Evolutionary conservation across 2,888 invertebrate species (phyloP), one percentile per base, ranked within the genome.

Genomic region (Blastobasis lacticolella): DNA sequence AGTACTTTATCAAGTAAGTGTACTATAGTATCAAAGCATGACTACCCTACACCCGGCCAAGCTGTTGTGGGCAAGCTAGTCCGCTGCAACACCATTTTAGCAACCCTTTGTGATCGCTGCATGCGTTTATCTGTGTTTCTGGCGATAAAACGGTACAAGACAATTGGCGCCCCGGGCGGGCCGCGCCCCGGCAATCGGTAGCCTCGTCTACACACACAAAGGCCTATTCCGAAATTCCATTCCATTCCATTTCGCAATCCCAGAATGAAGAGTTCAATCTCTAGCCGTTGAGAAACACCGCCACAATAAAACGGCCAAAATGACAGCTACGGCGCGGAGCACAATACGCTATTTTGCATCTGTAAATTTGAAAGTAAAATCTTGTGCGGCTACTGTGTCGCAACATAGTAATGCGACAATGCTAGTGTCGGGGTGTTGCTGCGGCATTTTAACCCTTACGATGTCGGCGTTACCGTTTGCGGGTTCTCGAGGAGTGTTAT

Each of bases 331-430:
- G 69, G 62, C 67, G 63, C 57, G 67, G 72, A 79, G 80, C 70
- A 85, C 87, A 86, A 87, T 86, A 76, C 77, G 78, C 83, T 77
- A 81, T 87, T 85, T 78, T 73, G 72, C 75, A 75, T 78, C 74
- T 80, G 78, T 72, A 71, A 77, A 81, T 82, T 82, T 75, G 74
- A 80, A 81, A 81, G 80, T 81, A 78, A 80, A 81, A 79, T 80
- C 71, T 68, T 67, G 56, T 65, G 71, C 67, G 63, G 84, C 85
- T 85, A 84, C 85, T 73, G 83, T 79, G 72, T 71, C 73, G 81
- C 86, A 81, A 86, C 84, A 76, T 76, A 81, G 82, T 85, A 73
- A 37, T 7, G 8, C 9, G n/a, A 42, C 40, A 49, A 57, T n/a
- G 57, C 48, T 49, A 54, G 10, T 10, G 23, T 3, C n/a, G 36